phyloP scores from a whole-genome alignment of 2,113 vertebrate genomes.

The Coregonus clupeaformis region DNA sequence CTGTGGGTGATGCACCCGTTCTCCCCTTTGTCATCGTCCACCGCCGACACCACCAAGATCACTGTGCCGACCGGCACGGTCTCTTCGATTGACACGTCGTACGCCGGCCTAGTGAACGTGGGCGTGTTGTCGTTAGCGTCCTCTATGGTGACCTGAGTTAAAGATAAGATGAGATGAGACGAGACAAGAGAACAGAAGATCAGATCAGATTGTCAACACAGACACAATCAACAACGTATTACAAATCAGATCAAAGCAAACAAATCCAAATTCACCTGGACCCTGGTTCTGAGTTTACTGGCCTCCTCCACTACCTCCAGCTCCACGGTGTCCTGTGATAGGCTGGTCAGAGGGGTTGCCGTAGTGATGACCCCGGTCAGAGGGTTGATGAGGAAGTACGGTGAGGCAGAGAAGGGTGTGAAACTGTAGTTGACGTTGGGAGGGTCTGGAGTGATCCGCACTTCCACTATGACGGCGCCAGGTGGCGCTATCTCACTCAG shows the following conservation, averaged over 20 bases:
- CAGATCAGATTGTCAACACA: no score
- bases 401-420: slow-evolving; percentile 74
- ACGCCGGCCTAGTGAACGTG: slow-evolving; percentile 79
- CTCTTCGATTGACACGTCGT: slow-evolving; percentile 85
- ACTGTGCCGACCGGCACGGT: slow-evolving; percentile 81
- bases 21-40: slow-evolving; percentile 87
- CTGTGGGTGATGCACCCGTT: slow-evolving; percentile 92
- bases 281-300: slow-evolving; percentile 74
- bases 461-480: slow-evolving; percentile 82
- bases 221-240: no score
- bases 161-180: no score
- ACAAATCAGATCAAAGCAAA: no score
- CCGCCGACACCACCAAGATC: slow-evolving; percentile 81
- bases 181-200: no score
- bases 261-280: slow-evolving; percentile 38
- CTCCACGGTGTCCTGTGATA: slow-evolving; percentile 80
- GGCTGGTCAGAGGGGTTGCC: slow-evolving; percentile 73
- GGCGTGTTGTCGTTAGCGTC: slow-evolving; percentile 93
- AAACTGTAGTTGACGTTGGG: slow-evolving; percentile 83
- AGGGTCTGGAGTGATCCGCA: slow-evolving; percentile 80
- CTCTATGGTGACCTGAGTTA: slow-evolving; percentile 76
- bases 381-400: slow-evolving; percentile 86
- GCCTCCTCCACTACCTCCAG: slow-evolving; percentile 79
- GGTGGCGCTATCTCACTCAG: slow-evolving; percentile 94
- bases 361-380: slow-evolving; percentile 88